These are phyloP conservation scores for Cyclura pinguis DNA, from an alignment of 2,797 vertebrate species.

Conservation along the genomic window DNA sequence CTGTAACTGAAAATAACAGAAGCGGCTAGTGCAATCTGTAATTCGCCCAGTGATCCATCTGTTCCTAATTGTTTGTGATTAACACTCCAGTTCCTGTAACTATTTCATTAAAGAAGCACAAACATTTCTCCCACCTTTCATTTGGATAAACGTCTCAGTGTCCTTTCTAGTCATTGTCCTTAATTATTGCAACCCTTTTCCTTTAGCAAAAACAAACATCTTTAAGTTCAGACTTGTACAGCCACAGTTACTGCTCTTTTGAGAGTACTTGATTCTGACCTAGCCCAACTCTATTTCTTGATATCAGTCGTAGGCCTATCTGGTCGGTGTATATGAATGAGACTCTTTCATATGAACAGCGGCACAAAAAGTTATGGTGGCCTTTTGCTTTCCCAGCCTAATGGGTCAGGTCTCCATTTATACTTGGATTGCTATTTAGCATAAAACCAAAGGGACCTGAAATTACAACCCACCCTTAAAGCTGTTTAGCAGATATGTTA, in stretches of 20 bases:
- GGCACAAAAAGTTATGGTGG: not conserved
- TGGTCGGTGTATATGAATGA: not conserved
- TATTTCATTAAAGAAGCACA: slow-evolving; percentile 17
- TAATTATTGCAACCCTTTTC: not conserved
- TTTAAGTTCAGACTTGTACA: not conserved
- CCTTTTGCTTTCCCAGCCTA: not conserved
- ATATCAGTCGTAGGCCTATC: not conserved
- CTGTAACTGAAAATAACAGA: slow-evolving; percentile 1
- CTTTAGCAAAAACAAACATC: not conserved
- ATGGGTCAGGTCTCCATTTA: not conserved
- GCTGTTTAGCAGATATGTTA: not conserved
- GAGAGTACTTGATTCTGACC: not conserved
- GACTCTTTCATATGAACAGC: not conserved
- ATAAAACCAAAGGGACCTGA: not conserved
- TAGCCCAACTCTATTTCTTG: not conserved
- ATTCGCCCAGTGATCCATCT: not conserved
- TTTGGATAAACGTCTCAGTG: not conserved
- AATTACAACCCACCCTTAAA: not conserved
- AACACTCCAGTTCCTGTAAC: slow-evolving; percentile 7
- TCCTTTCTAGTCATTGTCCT: slow-evolving; percentile 8
- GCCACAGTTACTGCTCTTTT: not conserved
- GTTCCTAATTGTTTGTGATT: slow-evolving; percentile 3
- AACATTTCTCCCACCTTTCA: not conserved
- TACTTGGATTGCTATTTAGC: not conserved
- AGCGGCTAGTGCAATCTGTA: not conserved